Base-by-base conservation (phyloP, 2,113 vertebrate species). In the Oxyura jamaicensis region DNA sequence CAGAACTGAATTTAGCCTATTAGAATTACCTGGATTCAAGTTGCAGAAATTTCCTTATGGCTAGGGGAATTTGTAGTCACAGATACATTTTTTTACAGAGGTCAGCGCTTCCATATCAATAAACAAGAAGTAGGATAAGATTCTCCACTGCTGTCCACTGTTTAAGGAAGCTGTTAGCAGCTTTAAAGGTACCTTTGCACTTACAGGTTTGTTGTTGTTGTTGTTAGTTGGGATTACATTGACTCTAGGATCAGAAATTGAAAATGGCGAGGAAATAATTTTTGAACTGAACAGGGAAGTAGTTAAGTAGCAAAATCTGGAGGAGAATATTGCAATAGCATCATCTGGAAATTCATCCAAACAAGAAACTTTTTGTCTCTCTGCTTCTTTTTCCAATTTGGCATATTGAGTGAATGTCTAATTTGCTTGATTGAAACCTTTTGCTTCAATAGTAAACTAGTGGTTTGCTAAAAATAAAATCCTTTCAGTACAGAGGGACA, bases 61-160 rank as follows among this genome's bases (percentile, higher is more conserved):
- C 77, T 87, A 82, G 59, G 90, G 50, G 85, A 86, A 85, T 79
- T 93, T 92, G 59, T 83, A 87, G 71, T 69, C 83, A 80, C 59
- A 85, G 59, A 63, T 85, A 73, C 1, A 0, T 65, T 85, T 72
- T 94, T 86, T 88, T 83, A 63, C 58, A 42, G 39, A 81, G 63
- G 46, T 86, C 85, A 96, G 85, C 83, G 72, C 46, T 90, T 90
- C 73, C 39, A 39, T 67, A 50, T 91, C 84, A 73, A 90, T 88
- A 81, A 91, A 90, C 41, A 88, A 90, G 59, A 74, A 90, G 42
- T 26, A 8, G 4, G 46, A n/a, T 88, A 91, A 80, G 75, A 39
- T 86, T 88, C 87, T 91, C 72, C 91, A 55, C 41, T 85, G 29
- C 42, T 5, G 4, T 67, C 56, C 55, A 25, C 35, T 83, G 74